Conservation (phyloP, 1,140 invertebrate genomes). For the Drosophila erecta region DNA sequence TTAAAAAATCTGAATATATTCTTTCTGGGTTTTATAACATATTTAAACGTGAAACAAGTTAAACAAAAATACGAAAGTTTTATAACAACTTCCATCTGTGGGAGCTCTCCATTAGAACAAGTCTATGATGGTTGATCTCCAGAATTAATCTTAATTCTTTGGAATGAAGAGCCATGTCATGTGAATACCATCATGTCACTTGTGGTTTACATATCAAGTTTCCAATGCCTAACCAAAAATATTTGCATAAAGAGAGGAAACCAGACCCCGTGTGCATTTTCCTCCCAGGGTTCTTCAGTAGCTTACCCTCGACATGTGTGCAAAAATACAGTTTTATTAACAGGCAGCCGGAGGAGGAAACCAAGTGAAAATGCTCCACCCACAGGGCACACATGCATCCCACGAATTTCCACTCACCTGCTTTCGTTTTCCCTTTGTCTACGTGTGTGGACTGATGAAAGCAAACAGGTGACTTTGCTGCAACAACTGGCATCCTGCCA, state of each 20-base stretch:
- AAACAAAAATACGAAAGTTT: too few species aligned
- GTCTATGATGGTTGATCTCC: too few species aligned
- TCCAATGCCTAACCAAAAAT: conserved; percentile 68
- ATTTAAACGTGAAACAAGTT: too few species aligned
- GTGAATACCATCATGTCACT: conserved; percentile 47
- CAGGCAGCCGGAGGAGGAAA: conserved; percentile 52
- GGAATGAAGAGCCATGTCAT: conserved; percentile 4
- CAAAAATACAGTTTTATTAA: conserved; percentile 81
- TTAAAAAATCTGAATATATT: too few species aligned
- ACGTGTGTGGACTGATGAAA: conserved; percentile 70
- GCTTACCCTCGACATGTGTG: conserved; percentile 46
- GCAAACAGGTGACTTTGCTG: conserved; percentile 67
- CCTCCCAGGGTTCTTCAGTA: conserved; percentile 11
- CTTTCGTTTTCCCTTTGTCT: conserved; percentile 32
- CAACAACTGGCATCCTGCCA: conserved; percentile 28
- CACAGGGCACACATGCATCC: conserved; percentile 11
- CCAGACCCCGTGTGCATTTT: not conserved
- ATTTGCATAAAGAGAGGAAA: conserved; percentile 49
- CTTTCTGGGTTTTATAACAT: too few species aligned
- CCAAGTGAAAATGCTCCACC: conserved; percentile 58
- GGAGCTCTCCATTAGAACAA: not conserved
- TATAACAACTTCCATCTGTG: too few species aligned
- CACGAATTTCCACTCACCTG: conserved; percentile 10
- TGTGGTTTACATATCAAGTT: conserved; percentile 66
- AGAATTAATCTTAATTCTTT: not conserved